Evolutionary conservation across 2,888 invertebrate genomes (phyloP).

Genomic region (Lasioglossum malachurum): DNA sequence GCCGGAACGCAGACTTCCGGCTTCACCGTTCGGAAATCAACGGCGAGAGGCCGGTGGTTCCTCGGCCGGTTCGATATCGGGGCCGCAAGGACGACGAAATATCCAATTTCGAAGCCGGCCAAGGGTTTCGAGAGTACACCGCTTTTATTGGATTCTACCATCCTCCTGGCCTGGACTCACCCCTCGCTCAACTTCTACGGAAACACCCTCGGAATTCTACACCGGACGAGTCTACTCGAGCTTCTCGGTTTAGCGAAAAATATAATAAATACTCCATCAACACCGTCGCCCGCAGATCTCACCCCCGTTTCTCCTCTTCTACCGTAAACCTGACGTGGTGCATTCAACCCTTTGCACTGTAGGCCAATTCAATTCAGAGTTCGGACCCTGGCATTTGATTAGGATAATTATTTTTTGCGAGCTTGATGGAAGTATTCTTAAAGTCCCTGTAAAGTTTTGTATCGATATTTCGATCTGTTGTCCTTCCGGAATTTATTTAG

Average conservation of each 20-base stretch:
- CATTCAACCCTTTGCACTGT: neutral
- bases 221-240: neutral
- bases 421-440: too few species aligned
- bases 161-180: neutral
- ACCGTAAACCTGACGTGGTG: neutral
- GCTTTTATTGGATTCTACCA: neutral
- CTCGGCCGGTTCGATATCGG: constrained; percentile 19
- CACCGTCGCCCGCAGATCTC: neutral
- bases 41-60: neutral
- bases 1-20: constrained; percentile 27
- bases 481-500: too few species aligned
- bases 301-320: neutral
- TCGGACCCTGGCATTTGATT: too few species aligned
- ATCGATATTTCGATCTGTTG: too few species aligned
- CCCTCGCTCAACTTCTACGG: neutral
- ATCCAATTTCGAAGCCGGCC: constrained; percentile 16
- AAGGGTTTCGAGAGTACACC: constrained; percentile 8
- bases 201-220: neutral
- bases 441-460: too few species aligned
- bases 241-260: neutral
- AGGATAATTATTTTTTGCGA: too few species aligned
- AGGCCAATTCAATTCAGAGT: neutral
- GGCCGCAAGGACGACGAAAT: constrained; percentile 13
- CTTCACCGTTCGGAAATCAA: constrained; percentile 24
- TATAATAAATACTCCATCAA: neutral